Conservation (phyloP, 2,888 invertebrate genomes). For the Elysia crispata region DNA sequence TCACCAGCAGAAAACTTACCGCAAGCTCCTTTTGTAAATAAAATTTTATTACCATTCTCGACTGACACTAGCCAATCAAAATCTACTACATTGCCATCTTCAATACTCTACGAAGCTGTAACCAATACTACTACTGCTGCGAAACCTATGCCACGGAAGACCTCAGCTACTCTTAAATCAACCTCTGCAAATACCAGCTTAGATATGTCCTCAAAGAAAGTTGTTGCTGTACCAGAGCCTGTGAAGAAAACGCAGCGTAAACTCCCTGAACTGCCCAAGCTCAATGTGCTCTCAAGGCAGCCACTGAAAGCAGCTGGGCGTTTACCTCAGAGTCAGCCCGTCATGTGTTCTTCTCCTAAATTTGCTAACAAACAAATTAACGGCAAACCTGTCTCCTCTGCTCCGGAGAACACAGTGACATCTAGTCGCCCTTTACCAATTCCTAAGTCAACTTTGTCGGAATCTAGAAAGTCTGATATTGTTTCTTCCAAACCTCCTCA, state of each 20-base stretch:
- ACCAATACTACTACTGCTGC: too few species aligned
- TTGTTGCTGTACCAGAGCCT: neutral
- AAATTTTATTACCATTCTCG: neutral
- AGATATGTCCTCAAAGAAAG: neutral
- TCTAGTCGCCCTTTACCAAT: slow-evolving; percentile 11
- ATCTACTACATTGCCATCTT: neutral
- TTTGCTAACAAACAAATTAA: neutral
- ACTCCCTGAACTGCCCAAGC: slow-evolving; percentile 49
- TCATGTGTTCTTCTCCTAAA: slow-evolving; percentile 45
- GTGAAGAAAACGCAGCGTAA: slow-evolving; percentile 32
- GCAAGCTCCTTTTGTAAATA: slow-evolving; percentile 14
- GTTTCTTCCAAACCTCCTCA: neutral
- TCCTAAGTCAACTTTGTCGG: neutral
- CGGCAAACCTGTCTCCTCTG: neutral
- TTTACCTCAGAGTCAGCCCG: slow-evolving; percentile 12
- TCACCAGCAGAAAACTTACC: slow-evolving; percentile 44
- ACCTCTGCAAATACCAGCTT: neutral
- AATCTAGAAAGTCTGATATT: too few species aligned
- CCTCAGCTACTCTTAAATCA: neutral
- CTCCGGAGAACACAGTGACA: neutral
- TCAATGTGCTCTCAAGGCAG: slow-evolving; percentile 40
- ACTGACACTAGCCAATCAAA: neutral
- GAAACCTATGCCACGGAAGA: too few species aligned
- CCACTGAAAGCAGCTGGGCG: neutral
- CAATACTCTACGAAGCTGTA: too few species aligned